These are phyloP conservation scores for Eira barbara DNA, from an alignment of 2,113 vertebrate species.

Conservation along the genomic window DNA sequence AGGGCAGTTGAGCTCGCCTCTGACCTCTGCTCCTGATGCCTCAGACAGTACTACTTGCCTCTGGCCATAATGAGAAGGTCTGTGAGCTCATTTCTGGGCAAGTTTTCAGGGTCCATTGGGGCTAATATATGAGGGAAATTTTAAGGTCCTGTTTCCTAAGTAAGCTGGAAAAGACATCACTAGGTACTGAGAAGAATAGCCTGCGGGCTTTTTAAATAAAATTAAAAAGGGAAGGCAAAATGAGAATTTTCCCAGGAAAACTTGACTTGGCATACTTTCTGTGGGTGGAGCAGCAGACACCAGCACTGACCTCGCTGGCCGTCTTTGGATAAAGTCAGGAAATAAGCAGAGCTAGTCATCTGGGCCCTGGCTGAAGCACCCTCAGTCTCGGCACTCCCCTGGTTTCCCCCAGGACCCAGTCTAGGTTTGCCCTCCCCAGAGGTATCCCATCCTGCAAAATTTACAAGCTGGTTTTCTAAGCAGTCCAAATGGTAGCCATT, in stretches of 20 bases:
- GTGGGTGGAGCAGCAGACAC: constrained; percentile 57
- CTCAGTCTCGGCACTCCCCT: background rate
- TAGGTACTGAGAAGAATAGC: constrained; percentile 56
- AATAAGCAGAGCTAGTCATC: background rate
- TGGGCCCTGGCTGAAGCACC: background rate
- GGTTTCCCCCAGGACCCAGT: background rate
- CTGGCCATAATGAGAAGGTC: constrained; percentile 49
- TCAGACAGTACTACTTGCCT: constrained; percentile 56
- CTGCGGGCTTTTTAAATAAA: constrained; percentile 67
- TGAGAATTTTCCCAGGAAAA: constrained; percentile 72
- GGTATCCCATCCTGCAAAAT: background rate
- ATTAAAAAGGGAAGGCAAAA: constrained; percentile 59
- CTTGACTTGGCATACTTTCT: constrained; percentile 64
- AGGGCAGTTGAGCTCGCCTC: constrained; percentile 13
- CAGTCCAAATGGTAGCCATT: background rate
- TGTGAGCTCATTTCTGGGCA: constrained; percentile 73
- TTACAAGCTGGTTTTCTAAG: constrained; percentile 1
- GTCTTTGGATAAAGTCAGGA: constrained; percentile 11
- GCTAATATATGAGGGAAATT: constrained; percentile 62
- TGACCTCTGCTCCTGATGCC: constrained; percentile 48
- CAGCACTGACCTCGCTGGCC: background rate
- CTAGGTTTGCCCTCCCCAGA: background rate
- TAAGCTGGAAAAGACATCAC: constrained; percentile 73
- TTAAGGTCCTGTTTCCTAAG: constrained; percentile 63
- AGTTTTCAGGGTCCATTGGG: constrained; percentile 53